Base-by-base conservation (phyloP, 2,113 vertebrate genomes). In the Notothenia rossii region DNA sequence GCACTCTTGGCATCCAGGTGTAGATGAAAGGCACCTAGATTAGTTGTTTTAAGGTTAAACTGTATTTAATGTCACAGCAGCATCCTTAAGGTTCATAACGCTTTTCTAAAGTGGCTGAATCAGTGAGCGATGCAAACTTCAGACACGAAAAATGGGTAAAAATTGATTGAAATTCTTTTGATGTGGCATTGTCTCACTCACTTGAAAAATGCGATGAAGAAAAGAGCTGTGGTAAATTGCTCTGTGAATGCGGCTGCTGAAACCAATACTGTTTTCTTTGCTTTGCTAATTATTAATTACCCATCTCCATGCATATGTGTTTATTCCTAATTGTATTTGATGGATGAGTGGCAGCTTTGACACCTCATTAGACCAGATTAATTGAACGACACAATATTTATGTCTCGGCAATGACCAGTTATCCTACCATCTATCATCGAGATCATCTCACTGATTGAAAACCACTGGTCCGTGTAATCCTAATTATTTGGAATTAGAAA, bases 401-500 rank as follows among this genome's bases (percentile, higher is more conserved):
- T 96, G 96, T 97, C 96, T 96, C 83, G 89, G 92, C 92, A 94
- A 96, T 96, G 96, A 96, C 96, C 97, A 97, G 97, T 98, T 97
- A 97, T 97, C 96, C 96, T 93, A 94, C 96, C 96, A 97, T 97
- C 96, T 97, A 97, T 98, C 96, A 96, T 92, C 92, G 94, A 96
- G 96, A 98, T 97, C 96, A 98, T 98, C 97, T 97, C 95, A 88
- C 96, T 98, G 97, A 98, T 98, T 97, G 97, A 98, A 98, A 98
- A 98, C 95, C 96, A 96, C 96, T 96, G 96, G 96, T 97, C 96
- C 96, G 18, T 97, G 96, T 98, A 97, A 98, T 98, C 96, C 95
- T 97, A 97, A 97, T 98, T 97, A 98, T 97, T 97, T 97, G 96
- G 96, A 97, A 97, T 97, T 97, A 97, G 96, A 96, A 96, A 95